A percentile compares a stretch with the other conserved stretches of the same genome.
Evolutionary conservation across 2,113 vertebrate genomes (phyloP).

Genomic region (Marmota monax): DNA sequence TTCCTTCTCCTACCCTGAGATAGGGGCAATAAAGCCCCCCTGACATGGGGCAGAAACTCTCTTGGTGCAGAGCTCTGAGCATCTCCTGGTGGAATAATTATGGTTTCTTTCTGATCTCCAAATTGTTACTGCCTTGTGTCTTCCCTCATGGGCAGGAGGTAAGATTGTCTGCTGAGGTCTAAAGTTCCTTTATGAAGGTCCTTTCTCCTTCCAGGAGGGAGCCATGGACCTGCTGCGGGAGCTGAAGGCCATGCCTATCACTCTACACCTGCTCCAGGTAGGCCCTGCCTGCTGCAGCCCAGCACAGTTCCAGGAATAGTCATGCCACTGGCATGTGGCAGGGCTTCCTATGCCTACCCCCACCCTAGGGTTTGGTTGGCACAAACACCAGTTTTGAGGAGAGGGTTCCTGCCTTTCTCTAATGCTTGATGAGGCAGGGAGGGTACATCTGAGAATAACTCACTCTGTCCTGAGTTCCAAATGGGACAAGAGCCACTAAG

Average conservation of each 20-base stretch:
- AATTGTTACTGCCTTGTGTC: background rate
- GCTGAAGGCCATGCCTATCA: conserved; percentile 94
- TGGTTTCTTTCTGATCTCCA: background rate
- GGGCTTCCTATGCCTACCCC: background rate
- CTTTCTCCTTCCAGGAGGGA: conserved; percentile 90
- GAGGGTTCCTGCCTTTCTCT: background rate
- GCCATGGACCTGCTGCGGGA: conserved; percentile 95
- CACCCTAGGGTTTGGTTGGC: background rate
- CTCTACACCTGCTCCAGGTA: conserved; percentile 96
- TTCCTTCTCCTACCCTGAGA: background rate
- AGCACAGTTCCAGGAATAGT: background rate
- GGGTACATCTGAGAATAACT: background rate
- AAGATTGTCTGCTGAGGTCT: background rate
- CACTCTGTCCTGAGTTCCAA: background rate
- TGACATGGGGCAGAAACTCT: background rate
- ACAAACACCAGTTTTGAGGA: background rate
- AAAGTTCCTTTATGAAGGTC: background rate
- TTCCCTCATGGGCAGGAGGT: background rate
- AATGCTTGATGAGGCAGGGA: background rate
- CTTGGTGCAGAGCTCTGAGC: background rate
- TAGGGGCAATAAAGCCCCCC: background rate
- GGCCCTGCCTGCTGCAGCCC: background rate
- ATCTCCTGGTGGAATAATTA: background rate
- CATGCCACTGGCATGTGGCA: background rate
- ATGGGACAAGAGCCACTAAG: background rate